Evolutionary conservation across 2,797 vertebrate genomes (phyloP).

Genomic region (Dromococcyx pavoninus): DNA sequence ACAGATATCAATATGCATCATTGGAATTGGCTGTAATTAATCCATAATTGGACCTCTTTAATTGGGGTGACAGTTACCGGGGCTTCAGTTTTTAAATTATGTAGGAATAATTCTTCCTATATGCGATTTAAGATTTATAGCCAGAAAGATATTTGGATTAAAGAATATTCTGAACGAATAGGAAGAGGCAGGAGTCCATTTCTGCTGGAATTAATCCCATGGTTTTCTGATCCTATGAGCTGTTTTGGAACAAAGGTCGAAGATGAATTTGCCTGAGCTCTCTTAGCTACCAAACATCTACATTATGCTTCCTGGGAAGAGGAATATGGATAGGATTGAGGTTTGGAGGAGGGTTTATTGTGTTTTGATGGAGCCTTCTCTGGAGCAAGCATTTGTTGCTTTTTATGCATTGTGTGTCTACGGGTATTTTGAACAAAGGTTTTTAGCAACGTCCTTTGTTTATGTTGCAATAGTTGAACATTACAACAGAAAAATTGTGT

Average conservation of each 20-base stretch:
- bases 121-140: neutral
- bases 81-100: neutral
- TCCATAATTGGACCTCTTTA: conserved; percentile 15
- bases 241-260: neutral
- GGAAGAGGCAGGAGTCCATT: neutral
- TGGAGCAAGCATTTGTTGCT: neutral
- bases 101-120: neutral
- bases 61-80: neutral
- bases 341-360: neutral
- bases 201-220: neutral
- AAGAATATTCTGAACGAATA: neutral
- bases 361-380: neutral
- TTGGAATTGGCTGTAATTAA: conserved; percentile 26
- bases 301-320: neutral
- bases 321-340: neutral
- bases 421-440: neutral
- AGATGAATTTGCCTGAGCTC: neutral
- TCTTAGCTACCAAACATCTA: neutral
- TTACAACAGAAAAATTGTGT: neutral
- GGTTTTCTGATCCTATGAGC: neutral
- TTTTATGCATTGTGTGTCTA: neutral
- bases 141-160: neutral
- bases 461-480: neutral
- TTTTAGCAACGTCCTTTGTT: neutral
- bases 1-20: neutral